Percentiles rank a stretch among this genome's conserved stretches.
Conservation (phyloP, 2,113 vertebrate species). For the Ceratotherium simum region DNA sequence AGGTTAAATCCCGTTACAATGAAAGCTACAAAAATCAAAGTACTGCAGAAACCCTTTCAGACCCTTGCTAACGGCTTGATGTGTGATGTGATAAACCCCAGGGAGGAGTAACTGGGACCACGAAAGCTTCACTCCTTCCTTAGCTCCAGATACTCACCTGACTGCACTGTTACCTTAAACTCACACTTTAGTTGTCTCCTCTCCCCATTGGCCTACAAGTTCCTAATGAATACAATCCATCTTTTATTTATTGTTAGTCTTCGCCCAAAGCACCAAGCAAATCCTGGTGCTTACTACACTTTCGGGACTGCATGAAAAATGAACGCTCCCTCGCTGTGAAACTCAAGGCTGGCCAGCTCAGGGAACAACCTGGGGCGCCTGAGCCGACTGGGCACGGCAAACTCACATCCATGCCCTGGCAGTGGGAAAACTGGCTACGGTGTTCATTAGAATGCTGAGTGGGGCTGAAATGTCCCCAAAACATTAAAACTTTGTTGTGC, state of each 20-base stretch:
- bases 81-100: fast-evolving
- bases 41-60: neutral
- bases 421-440: neutral
- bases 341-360: neutral
- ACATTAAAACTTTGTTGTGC: neutral
- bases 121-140: neutral
- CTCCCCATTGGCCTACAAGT: neutral
- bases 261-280: neutral
- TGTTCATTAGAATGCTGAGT: neutral
- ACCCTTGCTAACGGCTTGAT: neutral
- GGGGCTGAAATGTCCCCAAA: neutral
- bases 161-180: neutral
- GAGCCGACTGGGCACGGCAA: fast-evolving
- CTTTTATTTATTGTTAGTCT: neutral
- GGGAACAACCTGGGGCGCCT: fast-evolving
- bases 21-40: slow-evolving; percentile 6
- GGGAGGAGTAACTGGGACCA: no score
- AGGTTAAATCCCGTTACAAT: slow-evolving; percentile 80
- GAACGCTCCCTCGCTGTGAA: fast-evolving
- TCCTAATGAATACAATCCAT: neutral
- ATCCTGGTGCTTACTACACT: neutral
- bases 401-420: no score
- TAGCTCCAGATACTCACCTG: neutral
- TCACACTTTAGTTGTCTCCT: neutral
- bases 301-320: neutral